These are phyloP conservation scores for Bubo blakistoni DNA, from an alignment of 2,113 vertebrate species.

Conservation along the genomic window DNA sequence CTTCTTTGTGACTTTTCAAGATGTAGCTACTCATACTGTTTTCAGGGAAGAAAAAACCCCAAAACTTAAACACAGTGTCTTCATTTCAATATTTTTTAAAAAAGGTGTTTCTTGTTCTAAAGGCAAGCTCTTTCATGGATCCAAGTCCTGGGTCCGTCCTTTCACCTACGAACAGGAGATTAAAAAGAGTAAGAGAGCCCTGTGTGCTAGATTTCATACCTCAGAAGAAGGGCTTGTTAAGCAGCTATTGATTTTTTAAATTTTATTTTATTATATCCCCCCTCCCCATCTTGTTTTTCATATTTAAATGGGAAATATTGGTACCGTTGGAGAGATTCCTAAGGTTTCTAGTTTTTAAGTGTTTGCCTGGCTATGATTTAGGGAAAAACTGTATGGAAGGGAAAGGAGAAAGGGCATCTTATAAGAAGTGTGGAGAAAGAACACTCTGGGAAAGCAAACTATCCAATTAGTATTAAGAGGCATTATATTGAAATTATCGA, in stretches of 20 bases:
- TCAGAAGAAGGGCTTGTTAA: background rate
- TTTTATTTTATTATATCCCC: background rate
- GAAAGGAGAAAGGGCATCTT: background rate
- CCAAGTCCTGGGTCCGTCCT: background rate
- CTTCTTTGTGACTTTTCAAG: background rate
- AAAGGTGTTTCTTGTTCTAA: background rate
- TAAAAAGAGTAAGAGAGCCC: background rate
- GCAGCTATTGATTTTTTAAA: background rate
- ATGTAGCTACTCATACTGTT: background rate
- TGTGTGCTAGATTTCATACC: background rate
- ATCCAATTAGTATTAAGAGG: background rate
- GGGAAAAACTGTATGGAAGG: background rate
- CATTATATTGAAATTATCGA: background rate
- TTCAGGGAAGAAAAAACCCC: background rate
- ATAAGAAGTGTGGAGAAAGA: background rate
- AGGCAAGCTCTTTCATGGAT: background rate
- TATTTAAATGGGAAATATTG: slow-evolving; percentile 23
- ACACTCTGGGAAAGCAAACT: background rate
- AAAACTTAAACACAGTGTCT: background rate
- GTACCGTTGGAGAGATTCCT: background rate
- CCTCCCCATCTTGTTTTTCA: background rate
- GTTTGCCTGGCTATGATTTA: background rate
- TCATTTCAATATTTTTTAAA: background rate
- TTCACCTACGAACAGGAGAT: background rate
- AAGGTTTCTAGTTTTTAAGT: background rate